Evolutionary conservation across 1,140 invertebrate genomes (phyloP).

Genomic region (Protaetia brevitarsis): DNA sequence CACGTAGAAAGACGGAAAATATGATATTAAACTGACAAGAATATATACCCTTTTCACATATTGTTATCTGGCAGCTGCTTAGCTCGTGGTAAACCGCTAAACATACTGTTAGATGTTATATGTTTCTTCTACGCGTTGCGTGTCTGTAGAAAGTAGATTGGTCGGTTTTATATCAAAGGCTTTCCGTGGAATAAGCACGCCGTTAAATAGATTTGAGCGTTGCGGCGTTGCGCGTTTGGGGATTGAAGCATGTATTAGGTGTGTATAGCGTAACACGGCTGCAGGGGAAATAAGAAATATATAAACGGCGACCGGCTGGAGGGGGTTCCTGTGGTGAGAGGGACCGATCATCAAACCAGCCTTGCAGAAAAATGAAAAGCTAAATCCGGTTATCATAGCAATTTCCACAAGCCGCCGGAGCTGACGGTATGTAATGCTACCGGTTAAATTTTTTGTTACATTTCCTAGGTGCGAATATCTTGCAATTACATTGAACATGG

Average conservation of each 20-base stretch:
- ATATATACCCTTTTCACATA: background rate
- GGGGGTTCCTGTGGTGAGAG: constrained; percentile 30
- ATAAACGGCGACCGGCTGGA: constrained; percentile 38
- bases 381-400: constrained; percentile 52
- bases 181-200: constrained; percentile 19
- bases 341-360: constrained; percentile 47
- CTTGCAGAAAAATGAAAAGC: constrained; percentile 53
- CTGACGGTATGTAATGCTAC: background rate
- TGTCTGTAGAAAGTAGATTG: constrained; percentile 12
- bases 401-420: constrained; percentile 41
- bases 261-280: too few species aligned
- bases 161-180: constrained; percentile 29
- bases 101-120: constrained; percentile 9
- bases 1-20: constrained; percentile 33
- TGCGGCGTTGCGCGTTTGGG: constrained; percentile 26
- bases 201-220: constrained; percentile 22
- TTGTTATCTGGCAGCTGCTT: background rate
- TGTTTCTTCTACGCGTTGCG: background rate
- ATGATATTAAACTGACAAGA: constrained; percentile 31
- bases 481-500: too few species aligned
- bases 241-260: constrained; percentile 38
- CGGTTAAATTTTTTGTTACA: background rate
- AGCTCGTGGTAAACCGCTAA: background rate
- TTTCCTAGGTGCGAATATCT: too few species aligned
- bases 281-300: constrained; percentile 45